Evolutionary conservation across 2,113 vertebrate species (phyloP), one percentile per base, ranked within the genome.

Genomic region (Pomatostomus ruficeps): DNA sequence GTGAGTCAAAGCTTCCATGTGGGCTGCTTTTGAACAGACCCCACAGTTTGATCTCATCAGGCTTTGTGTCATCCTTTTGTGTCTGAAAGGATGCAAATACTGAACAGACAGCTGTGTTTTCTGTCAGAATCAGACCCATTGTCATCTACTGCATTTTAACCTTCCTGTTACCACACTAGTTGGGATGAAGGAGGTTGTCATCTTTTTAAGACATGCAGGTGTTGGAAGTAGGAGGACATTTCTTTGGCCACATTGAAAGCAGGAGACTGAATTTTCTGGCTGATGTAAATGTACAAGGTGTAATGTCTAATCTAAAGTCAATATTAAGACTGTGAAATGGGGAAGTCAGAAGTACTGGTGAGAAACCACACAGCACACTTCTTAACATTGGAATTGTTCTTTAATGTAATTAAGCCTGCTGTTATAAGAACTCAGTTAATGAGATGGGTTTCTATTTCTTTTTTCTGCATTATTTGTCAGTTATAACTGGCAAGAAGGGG

Each of bases 1-100:
- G 10, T 1, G 0, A 23, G 15, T 5, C 11, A 74, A 82, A 84
- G 10, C 19, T 72, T 75, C 40, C 31, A 25, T 0, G 0, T 13
- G 28, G 11, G 6, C 26, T 65, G 16, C 40, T 54, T 4, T 1
- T 35, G 68, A 45, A 49, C 3, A 8, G n/a, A 68, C 3, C 16
- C 23, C 12, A 8, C 4, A 3, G 17, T 80, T 49, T 85, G 36
- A 15, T 63, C 10, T 65, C 24, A 45, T 12, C 18, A 82, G 40
- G 18, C 21, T 55, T 78, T 58, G 4, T 62, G 22, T 45, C 29
- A 33, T 21, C 7, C 4, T 66, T 68, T 73, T 38, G 11, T 71
- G 26, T 59, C 40, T 8, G 2, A 51, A 70, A 71, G 26, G 29
- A 59, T 78, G 19, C 3, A 77, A 74, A 74, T 51, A 77, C 12